Base-by-base conservation (phyloP, 1,140 invertebrate genomes). In the Megathymus violae region DNA sequence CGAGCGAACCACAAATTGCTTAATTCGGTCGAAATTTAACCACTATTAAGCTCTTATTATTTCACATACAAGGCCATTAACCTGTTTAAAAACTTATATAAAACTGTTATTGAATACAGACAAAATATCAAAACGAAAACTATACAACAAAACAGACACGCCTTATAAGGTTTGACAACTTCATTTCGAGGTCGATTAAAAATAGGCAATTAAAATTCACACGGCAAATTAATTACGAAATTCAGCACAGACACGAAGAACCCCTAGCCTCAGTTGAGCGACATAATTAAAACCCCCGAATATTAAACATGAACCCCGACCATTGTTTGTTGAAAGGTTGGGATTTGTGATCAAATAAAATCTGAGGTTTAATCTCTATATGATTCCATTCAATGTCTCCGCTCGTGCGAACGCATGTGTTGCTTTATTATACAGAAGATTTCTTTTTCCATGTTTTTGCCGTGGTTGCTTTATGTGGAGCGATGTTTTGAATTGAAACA, bases 401-500 rank as follows among this genome's bases (percentile, higher is more conserved):
- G 25, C 22, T 56, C 52, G 38, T 56, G 52, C 40, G 52, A 15
- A 22, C 36, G 36, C 27, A 41, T 36, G 17, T 19, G 51, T 10
- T 34, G 11, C 14, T 54, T 40, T 31, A 31, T 56, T 56, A 40
- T 56, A 43, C 40, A 43, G 19, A 54, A 36, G 40, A 56, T 16
- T 56, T 25, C 38, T 56, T 56, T 52, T 43, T 14, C 52, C 40
- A 9, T 56, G 22, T 56, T 56, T 56, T 56, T 43, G 43, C 52
- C 19, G 51, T 11, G 48, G 48, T 40, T 54, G 38, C 40, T 40
- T 56, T 25, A 56, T 56, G 22, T 40, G 52, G 38, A 14, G 51
- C 41, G 51, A 54, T 56, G 52, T 56, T 56, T 43, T 56, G 52
- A 43, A 56, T 36, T 56, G 38, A 43, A 56, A 56, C 52, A 56